A percentile compares a stretch with the other conserved stretches of the same genome.
Conservation (phyloP, 2,797 vertebrate genomes). For the Pseudochirops cupreus region DNA sequence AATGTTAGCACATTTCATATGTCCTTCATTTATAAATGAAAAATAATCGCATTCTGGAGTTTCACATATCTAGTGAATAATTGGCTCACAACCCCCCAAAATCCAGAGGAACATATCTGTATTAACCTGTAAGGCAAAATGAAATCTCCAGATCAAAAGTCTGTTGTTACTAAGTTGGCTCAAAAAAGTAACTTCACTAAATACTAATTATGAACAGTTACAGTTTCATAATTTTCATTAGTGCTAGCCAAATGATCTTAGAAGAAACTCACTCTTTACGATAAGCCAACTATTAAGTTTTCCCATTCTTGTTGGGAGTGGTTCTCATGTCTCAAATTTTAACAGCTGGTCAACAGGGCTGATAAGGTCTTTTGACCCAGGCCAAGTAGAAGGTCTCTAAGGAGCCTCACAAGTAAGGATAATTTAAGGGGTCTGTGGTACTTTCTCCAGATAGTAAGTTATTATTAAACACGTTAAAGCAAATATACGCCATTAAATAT, state of each 20-base stretch:
- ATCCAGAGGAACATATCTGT: not conserved
- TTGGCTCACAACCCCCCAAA: not conserved
- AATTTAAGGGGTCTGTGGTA: not conserved
- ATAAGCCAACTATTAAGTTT: not conserved
- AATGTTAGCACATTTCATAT: too few relatives aligned
- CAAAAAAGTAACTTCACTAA: not conserved
- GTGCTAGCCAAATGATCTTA: not conserved
- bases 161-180: too few relatives aligned
- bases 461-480: not conserved
- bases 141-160: not conserved
- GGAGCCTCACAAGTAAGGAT: not conserved
- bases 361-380: too few relatives aligned
- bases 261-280: not conserved
- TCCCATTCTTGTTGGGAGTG: not conserved
- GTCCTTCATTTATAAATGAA: not conserved
- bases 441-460: not conserved
- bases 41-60: not conserved
- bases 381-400: too few relatives aligned
- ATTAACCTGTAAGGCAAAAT: not conserved
- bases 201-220: not conserved
- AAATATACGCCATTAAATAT: not conserved
- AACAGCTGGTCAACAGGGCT: too few relatives aligned
- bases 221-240: not conserved
- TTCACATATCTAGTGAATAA: not conserved
- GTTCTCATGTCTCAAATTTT: too few relatives aligned